These are phyloP conservation scores for Schrankia costaestrigalis DNA, from an alignment of 2,888 invertebrate genomes.

Conservation along the genomic window DNA sequence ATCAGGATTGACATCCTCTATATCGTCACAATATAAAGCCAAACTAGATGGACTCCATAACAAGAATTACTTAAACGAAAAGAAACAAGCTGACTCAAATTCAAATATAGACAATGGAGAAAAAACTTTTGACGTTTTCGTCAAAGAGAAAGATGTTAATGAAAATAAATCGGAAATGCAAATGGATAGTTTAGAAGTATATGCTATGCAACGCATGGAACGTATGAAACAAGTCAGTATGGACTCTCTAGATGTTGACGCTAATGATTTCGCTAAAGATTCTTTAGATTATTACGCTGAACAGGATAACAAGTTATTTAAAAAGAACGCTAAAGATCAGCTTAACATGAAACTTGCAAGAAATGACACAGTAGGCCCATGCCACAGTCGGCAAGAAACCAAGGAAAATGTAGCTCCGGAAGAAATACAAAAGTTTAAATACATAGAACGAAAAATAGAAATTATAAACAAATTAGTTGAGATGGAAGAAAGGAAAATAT, in stretches of 20 bases:
- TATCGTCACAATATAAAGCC: constrained; percentile 74
- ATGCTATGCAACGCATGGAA: constrained; percentile 70
- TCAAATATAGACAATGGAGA: constrained; percentile 68
- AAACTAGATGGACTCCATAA: constrained; percentile 74
- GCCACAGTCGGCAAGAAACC: constrained; percentile 49
- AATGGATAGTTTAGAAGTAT: constrained; percentile 82
- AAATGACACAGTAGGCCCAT: constrained; percentile 47
- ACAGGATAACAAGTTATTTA: constrained; percentile 60
- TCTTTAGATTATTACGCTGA: constrained; percentile 75
- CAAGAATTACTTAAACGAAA: constrained; percentile 62
- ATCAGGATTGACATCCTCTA: constrained; percentile 64
- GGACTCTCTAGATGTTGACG: constrained; percentile 76
- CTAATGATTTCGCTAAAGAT: constrained; percentile 71
- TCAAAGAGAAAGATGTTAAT: constrained; percentile 81
- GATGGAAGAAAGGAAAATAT: constrained; percentile 84
- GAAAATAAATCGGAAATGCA: constrained; percentile 82
- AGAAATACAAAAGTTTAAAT: constrained; percentile 82
- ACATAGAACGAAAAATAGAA: constrained; percentile 85
- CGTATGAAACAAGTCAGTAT: constrained; percentile 69
- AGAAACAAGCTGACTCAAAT: constrained; percentile 62
- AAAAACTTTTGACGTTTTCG: constrained; percentile 81
- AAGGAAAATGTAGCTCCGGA: constrained; percentile 68
- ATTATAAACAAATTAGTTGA: constrained; percentile 86
- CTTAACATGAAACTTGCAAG: constrained; percentile 55
- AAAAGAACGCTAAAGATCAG: constrained; percentile 57